These are phyloP conservation scores for Hippopotamus amphibius DNA, from an alignment of 2,113 vertebrate species.

Conservation along the genomic window DNA sequence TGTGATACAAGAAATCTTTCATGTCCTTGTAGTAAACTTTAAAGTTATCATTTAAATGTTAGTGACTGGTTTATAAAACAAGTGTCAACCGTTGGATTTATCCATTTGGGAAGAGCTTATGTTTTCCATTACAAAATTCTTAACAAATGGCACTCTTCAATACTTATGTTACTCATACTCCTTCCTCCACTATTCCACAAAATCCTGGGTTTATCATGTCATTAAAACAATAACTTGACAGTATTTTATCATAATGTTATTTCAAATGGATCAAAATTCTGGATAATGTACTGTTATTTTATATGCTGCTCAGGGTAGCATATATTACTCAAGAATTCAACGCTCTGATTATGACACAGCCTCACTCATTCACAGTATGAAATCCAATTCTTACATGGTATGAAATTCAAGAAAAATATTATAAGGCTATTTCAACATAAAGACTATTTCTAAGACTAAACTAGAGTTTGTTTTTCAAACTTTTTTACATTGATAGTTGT, in stretches of 20 bases:
- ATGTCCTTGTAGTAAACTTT: not conserved
- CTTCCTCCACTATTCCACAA: not conserved
- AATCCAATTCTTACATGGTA: not conserved
- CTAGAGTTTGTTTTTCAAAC: conserved; percentile 9
- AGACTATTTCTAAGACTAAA: conserved; percentile 26
- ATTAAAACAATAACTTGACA: not conserved
- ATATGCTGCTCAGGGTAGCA: not conserved
- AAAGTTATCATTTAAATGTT: conserved; percentile 19
- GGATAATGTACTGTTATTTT: not conserved
- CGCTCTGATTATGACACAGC: not conserved
- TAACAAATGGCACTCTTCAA: not conserved
- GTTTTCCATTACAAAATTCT: not conserved
- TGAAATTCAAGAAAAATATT: conserved; percentile 11
- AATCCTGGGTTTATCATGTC: not conserved
- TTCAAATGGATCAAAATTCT: conserved; percentile 5
- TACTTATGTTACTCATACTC: not conserved
- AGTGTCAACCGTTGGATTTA: not conserved
- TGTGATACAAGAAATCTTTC: not conserved
- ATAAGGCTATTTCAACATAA: not conserved
- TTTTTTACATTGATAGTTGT: not conserved
- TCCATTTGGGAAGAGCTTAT: not conserved
- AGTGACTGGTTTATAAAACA: conserved; percentile 39
- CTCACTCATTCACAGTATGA: not conserved
- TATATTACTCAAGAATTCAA: not conserved
- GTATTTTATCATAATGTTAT: not conserved